These are phyloP conservation scores for Silurus lanzhouensis DNA, from an alignment of 2,797 vertebrate species.

Conservation along the genomic window DNA sequence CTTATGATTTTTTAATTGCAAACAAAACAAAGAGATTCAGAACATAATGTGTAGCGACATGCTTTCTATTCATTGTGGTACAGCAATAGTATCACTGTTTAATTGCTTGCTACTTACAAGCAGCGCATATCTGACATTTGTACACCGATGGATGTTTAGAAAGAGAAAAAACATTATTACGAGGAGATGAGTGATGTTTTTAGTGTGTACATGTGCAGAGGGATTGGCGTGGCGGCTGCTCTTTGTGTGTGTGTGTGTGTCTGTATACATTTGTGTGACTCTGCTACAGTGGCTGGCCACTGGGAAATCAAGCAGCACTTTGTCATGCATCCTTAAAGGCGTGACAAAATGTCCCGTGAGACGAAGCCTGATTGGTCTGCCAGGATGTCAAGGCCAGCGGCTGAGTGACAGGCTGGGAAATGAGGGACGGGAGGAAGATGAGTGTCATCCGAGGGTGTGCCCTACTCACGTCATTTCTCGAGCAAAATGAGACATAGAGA, in stretches of 20 bases:
- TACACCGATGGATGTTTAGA: background rate
- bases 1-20: background rate
- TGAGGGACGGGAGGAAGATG: constrained; percentile 55
- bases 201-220: constrained; percentile 59
- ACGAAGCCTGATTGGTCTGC: constrained; percentile 78
- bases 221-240: constrained; percentile 19
- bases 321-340: constrained; percentile 85
- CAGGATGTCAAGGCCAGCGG: constrained; percentile 74
- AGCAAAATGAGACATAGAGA: background rate
- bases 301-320: constrained; percentile 85
- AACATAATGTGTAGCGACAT: background rate
- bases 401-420: constrained; percentile 77
- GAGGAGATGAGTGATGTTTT: constrained; percentile 22
- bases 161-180: background rate
- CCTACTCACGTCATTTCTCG: constrained; percentile 24
- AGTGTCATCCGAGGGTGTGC: constrained; percentile 60
- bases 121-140: background rate
- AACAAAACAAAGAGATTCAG: background rate
- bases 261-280: constrained; percentile 44
- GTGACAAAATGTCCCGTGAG: constrained; percentile 79
- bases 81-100: background rate
- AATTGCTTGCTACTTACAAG: background rate
- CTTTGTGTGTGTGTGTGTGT: constrained; percentile 43
- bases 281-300: constrained; percentile 63
- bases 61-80: background rate